Percentiles rank a stretch among this genome's conserved stretches.
Conservation (phyloP, 2,797 vertebrate species). For the Sibirionetta formosa region DNA sequence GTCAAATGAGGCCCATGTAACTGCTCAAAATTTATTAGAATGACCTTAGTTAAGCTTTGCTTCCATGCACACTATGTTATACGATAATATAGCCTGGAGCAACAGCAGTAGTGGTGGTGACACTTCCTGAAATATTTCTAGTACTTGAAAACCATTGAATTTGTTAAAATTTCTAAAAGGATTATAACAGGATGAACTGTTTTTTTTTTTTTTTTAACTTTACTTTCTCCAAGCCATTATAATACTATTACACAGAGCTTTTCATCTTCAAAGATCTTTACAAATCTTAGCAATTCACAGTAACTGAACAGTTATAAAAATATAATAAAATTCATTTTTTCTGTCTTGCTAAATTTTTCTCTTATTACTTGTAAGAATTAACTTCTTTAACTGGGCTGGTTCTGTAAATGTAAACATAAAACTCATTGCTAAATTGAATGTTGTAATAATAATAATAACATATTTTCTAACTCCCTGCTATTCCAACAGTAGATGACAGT, state of each 20-base stretch:
- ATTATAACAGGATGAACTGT: conserved; percentile 65
- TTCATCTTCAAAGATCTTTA: conserved; percentile 67
- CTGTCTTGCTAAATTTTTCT: conserved; percentile 48
- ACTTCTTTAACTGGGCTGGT: conserved; percentile 8
- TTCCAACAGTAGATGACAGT: background rate
- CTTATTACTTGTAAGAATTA: conserved; percentile 36
- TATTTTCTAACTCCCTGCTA: conserved; percentile 11
- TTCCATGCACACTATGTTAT: conserved; percentile 42
- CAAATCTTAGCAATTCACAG: conserved; percentile 63
- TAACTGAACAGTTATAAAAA: conserved; percentile 52
- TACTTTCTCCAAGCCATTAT: conserved; percentile 59
- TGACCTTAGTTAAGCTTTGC: conserved; percentile 65
- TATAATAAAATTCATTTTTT: conserved; percentile 44
- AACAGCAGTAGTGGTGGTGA: conserved; percentile 29
- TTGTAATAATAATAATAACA: conserved; percentile 23
- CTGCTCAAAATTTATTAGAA: conserved; percentile 70
- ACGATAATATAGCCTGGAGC: conserved; percentile 66
- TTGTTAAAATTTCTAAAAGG: conserved; percentile 74
- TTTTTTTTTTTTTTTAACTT: conserved; percentile 28
- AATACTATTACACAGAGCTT: conserved; percentile 72
- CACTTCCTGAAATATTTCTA: conserved; percentile 64
- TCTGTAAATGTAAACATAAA: conserved; percentile 19
- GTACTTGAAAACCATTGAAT: conserved; percentile 60
- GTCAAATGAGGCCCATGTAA: conserved; percentile 58
- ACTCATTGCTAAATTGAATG: background rate